A percentile compares a stretch with the other conserved stretches of the same genome.
Conservation (phyloP, 2,888 invertebrate species). For the Parnassius orleans region DNA sequence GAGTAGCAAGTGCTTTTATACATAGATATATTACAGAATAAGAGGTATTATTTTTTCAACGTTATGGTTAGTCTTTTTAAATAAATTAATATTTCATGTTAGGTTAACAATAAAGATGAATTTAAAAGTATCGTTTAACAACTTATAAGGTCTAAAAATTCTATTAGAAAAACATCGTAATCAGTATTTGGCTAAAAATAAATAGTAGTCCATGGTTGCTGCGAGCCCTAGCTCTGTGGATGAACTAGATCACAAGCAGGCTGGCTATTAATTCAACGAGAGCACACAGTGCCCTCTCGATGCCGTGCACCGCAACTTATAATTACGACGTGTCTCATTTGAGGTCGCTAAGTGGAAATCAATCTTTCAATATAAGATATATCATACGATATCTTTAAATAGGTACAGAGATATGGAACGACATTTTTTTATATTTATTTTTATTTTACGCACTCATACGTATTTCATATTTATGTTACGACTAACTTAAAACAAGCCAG, state of each 20-base stretch:
- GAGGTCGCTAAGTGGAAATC: slow-evolving; percentile 19
- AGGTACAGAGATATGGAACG: background rate
- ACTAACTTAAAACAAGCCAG: too few species aligned
- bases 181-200: too few species aligned
- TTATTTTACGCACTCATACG: background rate
- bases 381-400: slow-evolving; percentile 11
- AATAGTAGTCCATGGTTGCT: background rate
- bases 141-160: too few species aligned
- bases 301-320: background rate
- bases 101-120: too few species aligned
- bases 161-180: too few species aligned
- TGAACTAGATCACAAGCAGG: slow-evolving; percentile 19
- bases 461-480: too few species aligned
- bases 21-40: too few species aligned
- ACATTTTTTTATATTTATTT: background rate
- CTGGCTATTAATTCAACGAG: slow-evolving; percentile 19
- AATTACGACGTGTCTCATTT: slow-evolving; percentile 14
- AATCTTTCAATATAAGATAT: slow-evolving; percentile 20
- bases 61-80: too few species aligned
- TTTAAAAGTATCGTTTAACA: too few species aligned
- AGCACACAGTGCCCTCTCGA: background rate
- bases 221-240: slow-evolving; percentile 9
- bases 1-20: too few species aligned
- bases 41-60: too few species aligned
- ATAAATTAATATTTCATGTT: too few species aligned